phyloP scores from a whole-genome alignment of 2,113 vertebrate genomes.

The Brienomyrus brachyistius region DNA sequence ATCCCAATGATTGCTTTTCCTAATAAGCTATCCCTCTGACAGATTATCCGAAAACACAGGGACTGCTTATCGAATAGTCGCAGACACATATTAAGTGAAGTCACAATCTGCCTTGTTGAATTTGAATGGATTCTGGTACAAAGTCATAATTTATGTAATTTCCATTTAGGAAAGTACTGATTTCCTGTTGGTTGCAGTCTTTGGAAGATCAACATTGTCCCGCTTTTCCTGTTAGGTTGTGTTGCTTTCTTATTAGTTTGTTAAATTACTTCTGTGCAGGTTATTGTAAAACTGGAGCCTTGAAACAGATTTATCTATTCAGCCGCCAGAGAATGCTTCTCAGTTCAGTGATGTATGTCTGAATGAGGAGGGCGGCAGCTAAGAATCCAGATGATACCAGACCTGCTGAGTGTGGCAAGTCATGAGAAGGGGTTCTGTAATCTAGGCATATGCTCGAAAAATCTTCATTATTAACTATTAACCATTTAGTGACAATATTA shows the following conservation, averaged over 20 bases:
- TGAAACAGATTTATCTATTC: neutral
- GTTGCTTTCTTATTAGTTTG: neutral
- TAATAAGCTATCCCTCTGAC: neutral
- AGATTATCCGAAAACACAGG: neutral
- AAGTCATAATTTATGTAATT: constrained; percentile 3
- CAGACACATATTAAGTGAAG: neutral
- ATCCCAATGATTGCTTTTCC: neutral
- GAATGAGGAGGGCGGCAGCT: neutral
- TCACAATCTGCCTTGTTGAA: neutral
- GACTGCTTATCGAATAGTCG: neutral
- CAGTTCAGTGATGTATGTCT: neutral
- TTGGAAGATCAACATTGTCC: constrained; percentile 1
- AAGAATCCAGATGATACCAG: neutral
- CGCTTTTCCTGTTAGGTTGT: neutral
- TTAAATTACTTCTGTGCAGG: neutral
- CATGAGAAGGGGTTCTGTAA: neutral
- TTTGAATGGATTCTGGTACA: neutral
- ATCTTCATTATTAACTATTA: neutral
- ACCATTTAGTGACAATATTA: neutral
- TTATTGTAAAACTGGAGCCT: neutral
- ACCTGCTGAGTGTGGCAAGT: neutral
- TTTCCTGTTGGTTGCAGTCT: neutral
- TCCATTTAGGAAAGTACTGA: neutral
- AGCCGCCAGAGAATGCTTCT: neutral
- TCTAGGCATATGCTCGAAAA: neutral